Base-by-base conservation (phyloP, 2,888 invertebrate species). In the Apantesis nais region DNA sequence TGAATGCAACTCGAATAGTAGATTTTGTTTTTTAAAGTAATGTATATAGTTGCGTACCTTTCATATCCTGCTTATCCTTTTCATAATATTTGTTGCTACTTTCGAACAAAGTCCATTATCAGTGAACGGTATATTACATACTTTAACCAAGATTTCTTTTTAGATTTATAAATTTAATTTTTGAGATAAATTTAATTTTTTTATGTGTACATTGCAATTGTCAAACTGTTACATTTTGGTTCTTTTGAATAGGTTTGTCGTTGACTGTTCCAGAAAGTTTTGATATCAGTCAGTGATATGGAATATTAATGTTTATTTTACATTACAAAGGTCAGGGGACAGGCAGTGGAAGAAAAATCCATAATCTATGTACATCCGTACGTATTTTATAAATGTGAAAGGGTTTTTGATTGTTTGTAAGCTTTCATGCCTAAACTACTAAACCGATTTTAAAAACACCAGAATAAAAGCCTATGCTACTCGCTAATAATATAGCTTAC, bases 171-270 rank as follows among this genome's bases (percentile, higher is more conserved):
- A 48, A 37, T 52, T 65, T n/a, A 22, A 34, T 52, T 39, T 63
- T 66, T 66, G 12, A 37, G 31, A 58, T 29, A 58, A 37, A 41
- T 60, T n/a, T 39, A 25, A 25, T 58, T 66, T 52, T n/a, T 39
- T 39, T 39, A 61, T 61, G 39, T 55, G 39, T 66, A 66, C 55
- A 58, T 39, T 66, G 22, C 39, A 58, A 19, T 66, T 66, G 66
- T 66, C 66, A 66, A 58, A 66, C 39, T n/a, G n/a, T 52, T 41
- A 34, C 37, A 25, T 37, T 65, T 55, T 58, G 58, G 16, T 39
- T 63, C 37, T 65, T 52, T 65, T 65, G 52, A 52, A 58, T 37
- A 55, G 52, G 25, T 19, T 19, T 39, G 52, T 34, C 22, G 37
- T 58, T 41, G 5, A 25, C 7, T 58, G 14, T 66, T 58, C 39